Conservation (phyloP, 2,888 invertebrate species). For the Petrolisthes cinctipes region DNA sequence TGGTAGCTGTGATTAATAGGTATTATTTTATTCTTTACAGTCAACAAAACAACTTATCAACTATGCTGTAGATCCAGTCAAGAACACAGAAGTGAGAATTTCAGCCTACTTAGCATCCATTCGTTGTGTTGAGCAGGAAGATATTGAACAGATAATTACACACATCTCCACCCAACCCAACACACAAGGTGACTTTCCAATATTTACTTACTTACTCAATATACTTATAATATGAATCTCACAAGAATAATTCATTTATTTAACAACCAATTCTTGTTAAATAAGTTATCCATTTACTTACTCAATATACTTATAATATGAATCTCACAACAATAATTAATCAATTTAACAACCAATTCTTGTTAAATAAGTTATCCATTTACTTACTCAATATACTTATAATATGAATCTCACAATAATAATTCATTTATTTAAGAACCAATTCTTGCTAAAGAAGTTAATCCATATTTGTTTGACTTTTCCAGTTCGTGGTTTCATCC, state of each 20-base stretch:
- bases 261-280: no score
- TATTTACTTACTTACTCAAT: neutral
- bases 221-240: no score
- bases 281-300: neutral
- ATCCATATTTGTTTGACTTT: neutral
- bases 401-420: no score
- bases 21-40: slow-evolving; percentile 20
- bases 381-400: no score
- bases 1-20: neutral
- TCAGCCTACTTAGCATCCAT: slow-evolving; percentile 39
- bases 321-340: neutral
- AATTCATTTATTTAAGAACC: no score
- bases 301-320: neutral
- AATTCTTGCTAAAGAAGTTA: no score
- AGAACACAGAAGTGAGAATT: slow-evolving; percentile 47
- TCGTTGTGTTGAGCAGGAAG: slow-evolving; percentile 33
- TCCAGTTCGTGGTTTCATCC: slow-evolving; percentile 60
- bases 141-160: slow-evolving; percentile 17
- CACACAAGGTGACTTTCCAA: slow-evolving; percentile 33
- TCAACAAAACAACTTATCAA: slow-evolving; percentile 12
- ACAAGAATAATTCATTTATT: no score
- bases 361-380: neutral
- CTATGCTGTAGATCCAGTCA: slow-evolving; percentile 7
- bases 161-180: slow-evolving; percentile 35
- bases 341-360: neutral